Evolutionary conservation across 2,113 vertebrate species (phyloP), one percentile per base, ranked within the genome.

Genomic region (Poecile atricapillus): DNA sequence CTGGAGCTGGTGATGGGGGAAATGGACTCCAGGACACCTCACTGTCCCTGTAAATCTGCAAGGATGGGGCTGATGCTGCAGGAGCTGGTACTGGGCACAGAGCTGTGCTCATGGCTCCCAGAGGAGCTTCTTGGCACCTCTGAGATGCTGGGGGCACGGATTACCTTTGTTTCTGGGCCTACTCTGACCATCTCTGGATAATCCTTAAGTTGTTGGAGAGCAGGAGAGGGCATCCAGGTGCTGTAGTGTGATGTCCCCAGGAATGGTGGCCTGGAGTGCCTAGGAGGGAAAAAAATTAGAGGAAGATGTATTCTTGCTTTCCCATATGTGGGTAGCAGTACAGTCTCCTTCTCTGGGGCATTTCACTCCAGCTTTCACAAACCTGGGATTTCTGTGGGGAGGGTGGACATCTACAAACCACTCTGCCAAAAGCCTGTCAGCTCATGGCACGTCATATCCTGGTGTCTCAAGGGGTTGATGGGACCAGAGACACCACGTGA

Each of bases 371-470:
- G n/a, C 47, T 75, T 75, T 50, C 44, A 79, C 33, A 89, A 19
- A 59, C 39, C n/a, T 35, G 55, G n/a, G 41, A 53, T 46, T 85
- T 71, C 49, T 83, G 39, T 50, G 49, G 49, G 33, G 27, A 79
- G 58, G 15, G 14, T 37, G 49, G 62, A 37, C 12, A 17, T n/a
- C 44, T 75, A 27, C 33, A 87, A 75, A 79, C 30, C 37, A 15
- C 59, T 65, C 63, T 90, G 53, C 17, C 28, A 21, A 62, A 62
- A 60, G 22, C 25, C 43, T 43, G 35, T 15, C 39, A 55, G 19
- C 44, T 83, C 0, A 0, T 62, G 71, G 39, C 46, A 81, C 1
- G 1, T 39, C 22, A 20, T 37, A 25, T 46, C 46, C 39, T 33
- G 50, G 15, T 35, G 50, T 53, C 41, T 88, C 46, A 59, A 64